phyloP scores from a whole-genome alignment of 1,140 invertebrate genomes.

The Doryteuthis pealeii region DNA sequence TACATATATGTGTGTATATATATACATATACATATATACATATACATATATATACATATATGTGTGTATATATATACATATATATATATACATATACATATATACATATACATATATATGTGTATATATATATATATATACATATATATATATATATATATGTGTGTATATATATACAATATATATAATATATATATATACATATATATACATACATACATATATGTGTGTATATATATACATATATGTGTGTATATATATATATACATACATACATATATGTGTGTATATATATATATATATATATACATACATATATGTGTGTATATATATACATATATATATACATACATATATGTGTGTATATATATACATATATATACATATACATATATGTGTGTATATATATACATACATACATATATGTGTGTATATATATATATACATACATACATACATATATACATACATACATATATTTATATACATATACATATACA shows the following conservation, averaged over 20 bases:
- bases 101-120: constrained; percentile 12
- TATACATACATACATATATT: no score
- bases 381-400: not conserved
- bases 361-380: not conserved
- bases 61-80: constrained; percentile 7
- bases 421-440: no score
- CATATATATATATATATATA: not conserved
- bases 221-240: not conserved
- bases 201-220: not conserved
- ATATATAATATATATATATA: not conserved
- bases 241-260: not conserved
- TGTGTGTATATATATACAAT: not conserved
- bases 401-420: no score
- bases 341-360: not conserved
- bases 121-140: not conserved
- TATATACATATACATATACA: no score
- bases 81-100: constrained; percentile 11
- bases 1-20: not conserved
- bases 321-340: not conserved
- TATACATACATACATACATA: no score
- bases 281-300: not conserved
- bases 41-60: not conserved
- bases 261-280: not conserved
- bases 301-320: constrained; percentile 5
- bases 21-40: not conserved